Conservation (phyloP, 2,888 invertebrate species). For the Pegoplata infirma region DNA sequence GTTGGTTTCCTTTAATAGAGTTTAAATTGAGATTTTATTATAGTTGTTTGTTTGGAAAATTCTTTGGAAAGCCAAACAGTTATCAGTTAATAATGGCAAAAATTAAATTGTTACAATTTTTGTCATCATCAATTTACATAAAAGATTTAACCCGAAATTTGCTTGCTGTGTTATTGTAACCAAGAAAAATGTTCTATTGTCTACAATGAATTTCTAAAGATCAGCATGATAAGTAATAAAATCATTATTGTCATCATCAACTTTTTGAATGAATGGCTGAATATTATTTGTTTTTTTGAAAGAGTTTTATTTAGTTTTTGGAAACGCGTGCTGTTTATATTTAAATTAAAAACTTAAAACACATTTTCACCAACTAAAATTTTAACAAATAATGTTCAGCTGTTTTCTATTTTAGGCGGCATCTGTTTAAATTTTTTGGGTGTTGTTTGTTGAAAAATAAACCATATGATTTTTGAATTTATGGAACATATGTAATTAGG, state of each 20-base stretch:
- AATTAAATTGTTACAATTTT: conserved; percentile 27
- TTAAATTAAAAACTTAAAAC: background rate
- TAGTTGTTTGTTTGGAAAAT: background rate
- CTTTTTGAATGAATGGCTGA: conserved; percentile 17
- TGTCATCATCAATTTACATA: background rate
- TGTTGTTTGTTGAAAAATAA: background rate
- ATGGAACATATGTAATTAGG: no score
- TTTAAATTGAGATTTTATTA: background rate
- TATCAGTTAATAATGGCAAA: conserved; percentile 28
- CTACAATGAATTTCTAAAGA: conserved; percentile 12
- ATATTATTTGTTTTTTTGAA: no score
- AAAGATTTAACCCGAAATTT: background rate
- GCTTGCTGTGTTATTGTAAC: conserved; percentile 29
- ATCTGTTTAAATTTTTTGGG: conserved; percentile 23
- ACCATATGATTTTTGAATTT: background rate
- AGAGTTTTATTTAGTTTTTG: no score
- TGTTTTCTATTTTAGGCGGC: background rate
- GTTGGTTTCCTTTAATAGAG: background rate
- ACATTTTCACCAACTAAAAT: conserved; percentile 28
- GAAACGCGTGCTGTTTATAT: conserved; percentile 27
- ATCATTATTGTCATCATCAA: conserved; percentile 22
- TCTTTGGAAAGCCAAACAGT: conserved; percentile 3
- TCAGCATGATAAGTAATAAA: conserved; percentile 50
- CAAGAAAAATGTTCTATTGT: background rate
- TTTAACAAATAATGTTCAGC: conserved; percentile 19